Conservation (phyloP, 1,140 invertebrate species). For the Drosophila arawakana region DNA sequence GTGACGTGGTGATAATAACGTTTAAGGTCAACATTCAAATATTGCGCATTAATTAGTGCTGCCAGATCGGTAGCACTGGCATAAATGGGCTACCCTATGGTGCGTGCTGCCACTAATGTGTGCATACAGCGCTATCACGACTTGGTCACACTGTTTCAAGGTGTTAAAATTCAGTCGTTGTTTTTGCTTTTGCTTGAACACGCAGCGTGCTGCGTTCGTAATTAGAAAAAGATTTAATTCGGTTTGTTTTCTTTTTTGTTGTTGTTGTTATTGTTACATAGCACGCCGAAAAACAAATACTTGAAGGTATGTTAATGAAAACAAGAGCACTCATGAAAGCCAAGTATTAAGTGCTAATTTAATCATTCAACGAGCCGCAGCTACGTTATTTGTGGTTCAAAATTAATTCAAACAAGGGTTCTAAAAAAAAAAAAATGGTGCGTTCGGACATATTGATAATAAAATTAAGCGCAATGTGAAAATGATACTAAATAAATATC, state of each 20-base stretch:
- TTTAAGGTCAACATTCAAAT: background rate
- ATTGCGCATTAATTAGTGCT: background rate
- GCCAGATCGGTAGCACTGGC: background rate
- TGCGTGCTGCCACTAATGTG: background rate
- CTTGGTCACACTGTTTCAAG: constrained; percentile 16
- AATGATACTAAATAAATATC: constrained; percentile 52
- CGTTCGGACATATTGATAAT: constrained; percentile 33
- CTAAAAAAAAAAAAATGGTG: constrained; percentile 20
- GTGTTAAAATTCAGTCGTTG: constrained; percentile 36
- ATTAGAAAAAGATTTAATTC: constrained; percentile 18
- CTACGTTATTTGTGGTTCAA: constrained; percentile 10
- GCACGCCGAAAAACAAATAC: constrained; percentile 48
- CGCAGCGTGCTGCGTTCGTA: constrained; percentile 40
- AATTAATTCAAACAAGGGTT: constrained; percentile 23
- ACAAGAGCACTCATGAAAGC: constrained; percentile 8
- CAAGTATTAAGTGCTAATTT: constrained; percentile 35
- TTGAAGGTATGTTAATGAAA: constrained; percentile 52
- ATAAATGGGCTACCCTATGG: background rate
- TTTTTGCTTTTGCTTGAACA: constrained; percentile 42
- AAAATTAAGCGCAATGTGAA: constrained; percentile 53
- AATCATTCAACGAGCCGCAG: constrained; percentile 5
- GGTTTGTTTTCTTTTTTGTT: constrained; percentile 44
- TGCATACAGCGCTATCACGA: background rate
- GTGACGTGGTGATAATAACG: constrained; percentile 4
- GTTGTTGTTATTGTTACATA: constrained; percentile 41